phyloP scores from a whole-genome alignment of 2,113 vertebrate species.

The Oriolus oriolus region DNA sequence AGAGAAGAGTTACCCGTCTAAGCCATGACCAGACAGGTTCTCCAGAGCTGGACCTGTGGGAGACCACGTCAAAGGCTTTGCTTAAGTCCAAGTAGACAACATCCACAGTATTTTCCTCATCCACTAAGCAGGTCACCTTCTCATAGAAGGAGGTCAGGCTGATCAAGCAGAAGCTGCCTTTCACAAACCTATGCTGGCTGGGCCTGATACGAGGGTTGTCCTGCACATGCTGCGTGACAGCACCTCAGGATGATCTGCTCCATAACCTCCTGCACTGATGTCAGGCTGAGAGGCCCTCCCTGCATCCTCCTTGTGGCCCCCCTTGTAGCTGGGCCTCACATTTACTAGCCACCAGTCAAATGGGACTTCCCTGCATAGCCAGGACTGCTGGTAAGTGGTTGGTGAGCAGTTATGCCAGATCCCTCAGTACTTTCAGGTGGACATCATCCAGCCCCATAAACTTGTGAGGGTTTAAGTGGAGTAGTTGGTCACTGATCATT shows the following conservation, averaged over 20 bases:
- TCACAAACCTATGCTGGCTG: not conserved
- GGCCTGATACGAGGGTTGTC: not conserved
- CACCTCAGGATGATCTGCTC: too few relatives aligned
- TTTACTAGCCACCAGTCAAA: not conserved
- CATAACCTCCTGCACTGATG: too few relatives aligned
- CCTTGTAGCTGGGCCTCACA: not conserved
- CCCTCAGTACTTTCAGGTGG: not conserved
- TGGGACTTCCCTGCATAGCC: too few relatives aligned
- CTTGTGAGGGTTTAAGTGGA: not conserved
- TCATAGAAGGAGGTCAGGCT: not conserved
- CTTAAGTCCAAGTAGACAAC: not conserved
- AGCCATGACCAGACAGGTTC: not conserved
- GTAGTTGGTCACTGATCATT: not conserved
- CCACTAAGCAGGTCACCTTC: not conserved
- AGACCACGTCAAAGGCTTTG: not conserved
- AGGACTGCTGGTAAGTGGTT: not conserved
- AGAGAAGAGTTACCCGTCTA: not conserved
- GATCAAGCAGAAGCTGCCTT: not conserved
- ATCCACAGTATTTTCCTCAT: not conserved
- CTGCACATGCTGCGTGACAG: accelerated
- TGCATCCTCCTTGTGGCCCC: not conserved
- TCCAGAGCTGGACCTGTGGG: not conserved
- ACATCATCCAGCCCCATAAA: not conserved
- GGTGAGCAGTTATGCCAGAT: not conserved
- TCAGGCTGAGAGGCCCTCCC: not conserved